Evolutionary conservation across 2,113 vertebrate species (phyloP).

Genomic region (Hucho hucho): DNA sequence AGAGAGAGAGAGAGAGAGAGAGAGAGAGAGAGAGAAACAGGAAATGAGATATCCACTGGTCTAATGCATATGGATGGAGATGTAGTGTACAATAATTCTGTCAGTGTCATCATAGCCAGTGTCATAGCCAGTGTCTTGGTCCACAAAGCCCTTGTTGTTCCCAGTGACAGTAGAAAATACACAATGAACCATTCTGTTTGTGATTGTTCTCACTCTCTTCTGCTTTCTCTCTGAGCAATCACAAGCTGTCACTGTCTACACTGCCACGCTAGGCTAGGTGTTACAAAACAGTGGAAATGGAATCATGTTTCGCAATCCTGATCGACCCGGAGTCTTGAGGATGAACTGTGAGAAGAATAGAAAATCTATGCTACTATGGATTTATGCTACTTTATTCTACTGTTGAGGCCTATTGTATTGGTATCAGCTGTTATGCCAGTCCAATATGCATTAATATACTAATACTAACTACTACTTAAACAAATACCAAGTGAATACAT

Average conservation of each 20-base stretch:
- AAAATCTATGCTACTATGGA: too few species aligned
- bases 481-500: too few species aligned
- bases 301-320: background rate
- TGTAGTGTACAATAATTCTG: slow-evolving; percentile 25
- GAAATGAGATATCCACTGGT: background rate
- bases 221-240: slow-evolving; percentile 41
- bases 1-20: too few species aligned
- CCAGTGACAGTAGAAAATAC: slow-evolving; percentile 40
- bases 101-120: slow-evolving; percentile 30
- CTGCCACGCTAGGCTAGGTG: slow-evolving; percentile 17
- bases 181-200: slow-evolving; percentile 63
- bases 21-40: background rate
- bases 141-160: slow-evolving; percentile 67
- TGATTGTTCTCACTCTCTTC: slow-evolving; percentile 28
- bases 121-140: slow-evolving; percentile 10
- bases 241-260: background rate
- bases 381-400: too few species aligned
- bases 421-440: too few species aligned
- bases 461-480: too few species aligned
- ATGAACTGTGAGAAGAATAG: too few species aligned
- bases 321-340: background rate
- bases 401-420: too few species aligned
- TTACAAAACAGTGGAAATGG: slow-evolving; percentile 23
- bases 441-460: too few species aligned
- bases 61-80: slow-evolving; percentile 11